These are phyloP conservation scores for Crocidura indochinensis DNA, from an alignment of 2,797 vertebrate species.

Conservation along the genomic window DNA sequence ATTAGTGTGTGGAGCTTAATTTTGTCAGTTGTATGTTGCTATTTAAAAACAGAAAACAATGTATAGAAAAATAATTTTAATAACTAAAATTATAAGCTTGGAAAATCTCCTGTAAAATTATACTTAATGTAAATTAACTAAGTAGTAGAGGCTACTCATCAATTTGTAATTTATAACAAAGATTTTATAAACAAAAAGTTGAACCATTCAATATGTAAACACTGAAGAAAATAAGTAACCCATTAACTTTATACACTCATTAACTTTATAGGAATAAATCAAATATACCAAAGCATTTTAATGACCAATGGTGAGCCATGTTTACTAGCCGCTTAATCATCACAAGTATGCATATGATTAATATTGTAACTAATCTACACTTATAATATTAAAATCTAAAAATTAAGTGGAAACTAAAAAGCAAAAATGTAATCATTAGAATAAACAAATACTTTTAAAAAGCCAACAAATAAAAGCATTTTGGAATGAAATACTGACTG, in stretches of 20 bases:
- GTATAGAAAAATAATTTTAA: neutral
- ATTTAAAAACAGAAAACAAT: neutral
- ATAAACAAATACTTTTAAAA: neutral
- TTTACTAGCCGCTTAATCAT: neutral
- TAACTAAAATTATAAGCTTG: neutral
- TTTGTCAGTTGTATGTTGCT: neutral
- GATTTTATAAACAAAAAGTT: conserved; percentile 23
- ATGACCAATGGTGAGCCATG: neutral
- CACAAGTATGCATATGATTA: no score
- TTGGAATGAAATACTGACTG: neutral
- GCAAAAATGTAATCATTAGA: no score
- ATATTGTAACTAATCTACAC: no score
- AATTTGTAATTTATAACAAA: conserved; percentile 34
- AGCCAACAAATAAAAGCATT: neutral
- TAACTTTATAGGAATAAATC: neutral
- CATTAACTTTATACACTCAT: neutral
- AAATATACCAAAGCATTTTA: neutral
- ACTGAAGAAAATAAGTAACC: conserved; percentile 7
- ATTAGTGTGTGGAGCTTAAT: conserved; percentile 32
- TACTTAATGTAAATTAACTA: neutral
- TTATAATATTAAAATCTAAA: no score
- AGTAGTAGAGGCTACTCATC: neutral
- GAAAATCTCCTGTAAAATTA: neutral
- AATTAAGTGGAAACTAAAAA: no score
- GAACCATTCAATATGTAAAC: neutral